Evolutionary conservation across 2,888 invertebrate genomes (phyloP), one percentile per base, ranked within the genome.

Genomic region (Aspidiotus destructor): DNA sequence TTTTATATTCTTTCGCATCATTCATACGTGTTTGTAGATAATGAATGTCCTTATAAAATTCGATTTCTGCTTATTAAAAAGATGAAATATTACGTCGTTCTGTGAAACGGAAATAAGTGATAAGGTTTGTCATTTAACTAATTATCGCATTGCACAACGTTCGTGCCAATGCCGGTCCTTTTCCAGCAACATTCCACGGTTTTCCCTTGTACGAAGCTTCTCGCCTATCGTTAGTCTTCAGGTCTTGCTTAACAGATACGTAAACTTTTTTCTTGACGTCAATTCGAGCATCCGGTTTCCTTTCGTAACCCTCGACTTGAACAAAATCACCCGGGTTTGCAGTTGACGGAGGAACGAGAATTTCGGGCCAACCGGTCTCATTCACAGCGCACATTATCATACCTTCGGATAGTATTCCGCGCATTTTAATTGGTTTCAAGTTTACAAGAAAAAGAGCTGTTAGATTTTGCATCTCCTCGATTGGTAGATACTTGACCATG

Each of bases 361-460:
- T 85, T 80, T 94, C 93, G 1, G 92, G 88, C 75, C 87, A 85
- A 1, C 86, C 84, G 9, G 85, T 80, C 63, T 85, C 83, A 52
- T 85, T 86, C 2, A 28, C 28, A 3, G 95, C 96, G 80, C 96
- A 97, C 90, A 96, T 92, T 8, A 96, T 92, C 96, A 96, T 96
- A 2, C 89, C 96, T 78, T 95, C 89, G 0, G 95, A 95, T 65
- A 86, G 84, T 16, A 96, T 82, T 62, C 88, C 88, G 68, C 65
- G 28, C 11, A 65, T 40, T 44, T 65, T 65, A 7, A 41, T 11
- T 8, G 58, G 58, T 58, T 55, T 65, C 15, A 65, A 42, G n/a
- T 65, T 65, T 5, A 40, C 15, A 6, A 65, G 13, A 15, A 65
- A 65, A 40, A 65, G 7, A n/a, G 42, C 41, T 11, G 10, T 15